Evolutionary conservation across 2,888 invertebrate species (phyloP).

Genomic region (Trachelus stipa): DNA sequence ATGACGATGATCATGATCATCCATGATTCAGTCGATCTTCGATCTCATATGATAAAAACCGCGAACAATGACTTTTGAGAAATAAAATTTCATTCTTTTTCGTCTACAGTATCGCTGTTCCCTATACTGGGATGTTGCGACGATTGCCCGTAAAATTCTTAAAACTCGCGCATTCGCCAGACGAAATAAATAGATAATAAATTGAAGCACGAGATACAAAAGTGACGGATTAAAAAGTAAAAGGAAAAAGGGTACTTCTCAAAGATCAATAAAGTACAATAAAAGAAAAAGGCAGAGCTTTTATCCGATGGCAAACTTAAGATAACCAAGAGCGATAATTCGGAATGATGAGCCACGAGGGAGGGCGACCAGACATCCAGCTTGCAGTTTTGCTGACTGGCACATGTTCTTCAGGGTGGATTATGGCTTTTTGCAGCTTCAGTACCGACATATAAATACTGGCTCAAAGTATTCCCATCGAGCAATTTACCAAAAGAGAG

Average conservation of each 20-base stretch:
- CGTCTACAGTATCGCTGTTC: too few relatives aligned
- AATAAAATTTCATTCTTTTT: not conserved
- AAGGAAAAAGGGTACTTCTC: not conserved
- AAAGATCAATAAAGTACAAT: not conserved
- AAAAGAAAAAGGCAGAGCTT: conserved; percentile 1
- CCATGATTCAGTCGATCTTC: not conserved
- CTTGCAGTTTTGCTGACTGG: not conserved
- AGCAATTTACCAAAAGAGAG: not conserved
- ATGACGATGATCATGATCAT: not conserved
- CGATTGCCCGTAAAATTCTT: too few relatives aligned
- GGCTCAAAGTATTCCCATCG: not conserved
- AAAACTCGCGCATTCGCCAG: too few relatives aligned
- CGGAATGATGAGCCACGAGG: conserved; percentile 19
- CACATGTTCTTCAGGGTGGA: not conserved
- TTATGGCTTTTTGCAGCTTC: not conserved
- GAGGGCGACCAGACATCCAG: conserved; percentile 8
- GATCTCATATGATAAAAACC: not conserved
- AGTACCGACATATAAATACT: not conserved
- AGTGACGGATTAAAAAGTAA: not conserved
- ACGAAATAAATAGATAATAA: too few relatives aligned
- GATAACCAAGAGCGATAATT: conserved; percentile 21
- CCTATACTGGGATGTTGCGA: too few relatives aligned
- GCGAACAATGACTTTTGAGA: not conserved
- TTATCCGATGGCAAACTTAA: conserved; percentile 3
- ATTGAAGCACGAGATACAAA: too few relatives aligned